Conservation (phyloP, 2,888 invertebrate genomes). For the Drosophila maculinotata region DNA sequence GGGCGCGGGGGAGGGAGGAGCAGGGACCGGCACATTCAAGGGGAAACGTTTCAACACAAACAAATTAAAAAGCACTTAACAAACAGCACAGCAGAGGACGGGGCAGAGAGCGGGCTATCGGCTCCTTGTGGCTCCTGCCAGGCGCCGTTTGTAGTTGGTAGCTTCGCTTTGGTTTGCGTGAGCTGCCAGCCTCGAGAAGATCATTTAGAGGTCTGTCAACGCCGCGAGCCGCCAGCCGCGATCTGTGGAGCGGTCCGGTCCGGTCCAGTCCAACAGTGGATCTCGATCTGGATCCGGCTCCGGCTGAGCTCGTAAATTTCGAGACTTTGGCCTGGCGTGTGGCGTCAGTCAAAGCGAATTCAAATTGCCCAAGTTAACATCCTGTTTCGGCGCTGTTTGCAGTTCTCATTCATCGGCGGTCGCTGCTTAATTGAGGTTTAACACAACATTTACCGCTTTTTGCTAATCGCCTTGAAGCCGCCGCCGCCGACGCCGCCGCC, state of each 20-base stretch:
- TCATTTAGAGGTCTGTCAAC: conserved; percentile 65
- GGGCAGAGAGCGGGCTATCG: conserved; percentile 8
- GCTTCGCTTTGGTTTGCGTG: conserved; percentile 27
- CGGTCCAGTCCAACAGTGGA: background rate
- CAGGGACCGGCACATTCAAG: background rate
- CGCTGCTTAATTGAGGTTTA: conserved; percentile 80
- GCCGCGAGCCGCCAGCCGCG: conserved; percentile 30
- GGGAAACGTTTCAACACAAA: conserved; percentile 57
- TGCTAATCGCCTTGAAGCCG: conserved; percentile 79
- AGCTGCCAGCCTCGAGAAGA: conserved; percentile 40
- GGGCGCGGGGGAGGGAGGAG: background rate
- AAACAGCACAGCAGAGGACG: conserved; percentile 28
- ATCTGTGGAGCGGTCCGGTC: background rate
- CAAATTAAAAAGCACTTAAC: conserved; percentile 81
- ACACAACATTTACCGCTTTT: conserved; percentile 83
- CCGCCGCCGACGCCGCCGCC: conserved; percentile 35
- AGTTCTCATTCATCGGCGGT: too few relatives aligned
- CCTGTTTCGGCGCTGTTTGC: conserved; percentile 64
- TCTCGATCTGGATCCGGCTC: too few relatives aligned
- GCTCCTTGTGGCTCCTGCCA: conserved; percentile 43
- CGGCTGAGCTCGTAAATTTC: conserved; percentile 61
- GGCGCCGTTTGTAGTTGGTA: conserved; percentile 57
- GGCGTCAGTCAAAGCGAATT: conserved; percentile 81
- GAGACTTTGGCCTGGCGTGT: conserved; percentile 72
- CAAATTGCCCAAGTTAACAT: conserved; percentile 71